phyloP scores from a whole-genome alignment of 2,888 invertebrate species.

The Tribolium freemani region DNA sequence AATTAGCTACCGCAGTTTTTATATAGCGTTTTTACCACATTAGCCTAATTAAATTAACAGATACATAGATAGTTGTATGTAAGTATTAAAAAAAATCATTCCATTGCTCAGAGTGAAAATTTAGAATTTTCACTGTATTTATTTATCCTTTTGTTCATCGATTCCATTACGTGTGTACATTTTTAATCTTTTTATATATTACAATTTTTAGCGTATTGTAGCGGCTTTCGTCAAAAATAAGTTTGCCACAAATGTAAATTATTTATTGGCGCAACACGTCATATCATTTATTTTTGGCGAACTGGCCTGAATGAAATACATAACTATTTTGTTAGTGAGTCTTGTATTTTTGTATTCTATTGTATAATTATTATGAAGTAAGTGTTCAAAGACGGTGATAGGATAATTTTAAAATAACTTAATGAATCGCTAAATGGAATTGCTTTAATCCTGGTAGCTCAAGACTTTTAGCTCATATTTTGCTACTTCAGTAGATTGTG shows the following conservation, averaged over 20 bases:
- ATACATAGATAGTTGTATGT: background rate
- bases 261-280: background rate
- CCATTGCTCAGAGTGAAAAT: constrained; percentile 43
- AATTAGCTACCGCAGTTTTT: constrained; percentile 34
- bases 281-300: constrained; percentile 6
- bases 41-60: constrained; percentile 29
- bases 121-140: constrained; percentile 30
- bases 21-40: constrained; percentile 43
- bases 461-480: constrained; percentile 6
- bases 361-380: constrained; percentile 37
- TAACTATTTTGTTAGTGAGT: constrained; percentile 27
- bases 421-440: constrained; percentile 18
- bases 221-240: constrained; percentile 1
- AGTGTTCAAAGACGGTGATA: constrained; percentile 41
- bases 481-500: background rate
- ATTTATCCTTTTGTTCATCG: constrained; percentile 34
- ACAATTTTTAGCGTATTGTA: constrained; percentile 15
- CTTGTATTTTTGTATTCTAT: constrained; percentile 41
- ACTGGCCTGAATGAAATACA: background rate
- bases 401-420: constrained; percentile 35
- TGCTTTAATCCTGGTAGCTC: constrained; percentile 35
- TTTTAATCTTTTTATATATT: constrained; percentile 29
- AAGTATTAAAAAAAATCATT: constrained; percentile 39
- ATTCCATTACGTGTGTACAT: constrained; percentile 21
- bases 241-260: constrained; percentile 2